These are phyloP conservation scores for Himalopsyche kuldschensis DNA, from an alignment of 2,888 invertebrate genomes.

Conservation along the genomic window DNA sequence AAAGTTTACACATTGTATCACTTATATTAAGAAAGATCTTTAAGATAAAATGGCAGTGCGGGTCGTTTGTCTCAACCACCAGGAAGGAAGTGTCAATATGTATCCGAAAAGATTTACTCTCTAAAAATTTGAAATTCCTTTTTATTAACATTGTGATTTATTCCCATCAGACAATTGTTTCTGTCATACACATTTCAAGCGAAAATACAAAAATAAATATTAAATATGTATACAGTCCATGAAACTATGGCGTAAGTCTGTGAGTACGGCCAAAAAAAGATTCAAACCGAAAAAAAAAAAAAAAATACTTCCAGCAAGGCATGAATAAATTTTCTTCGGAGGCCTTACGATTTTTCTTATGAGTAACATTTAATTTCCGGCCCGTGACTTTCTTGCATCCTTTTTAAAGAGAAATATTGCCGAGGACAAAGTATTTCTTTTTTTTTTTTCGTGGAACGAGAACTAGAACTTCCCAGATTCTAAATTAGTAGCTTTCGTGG, in stretches of 20 bases:
- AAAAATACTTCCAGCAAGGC: slow-evolving; percentile 1
- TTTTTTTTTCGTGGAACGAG: background rate
- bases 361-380: slow-evolving; percentile 23
- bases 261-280: background rate
- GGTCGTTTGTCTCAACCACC: no score
- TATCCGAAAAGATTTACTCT: no score
- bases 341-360: slow-evolving; percentile 19
- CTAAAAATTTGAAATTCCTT: no score
- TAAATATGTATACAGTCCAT: no score
- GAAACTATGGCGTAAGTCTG: background rate
- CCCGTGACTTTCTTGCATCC: background rate
- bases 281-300: background rate
- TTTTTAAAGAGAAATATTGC: background rate
- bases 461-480: background rate
- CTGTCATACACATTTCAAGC: no score
- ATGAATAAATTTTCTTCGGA: slow-evolving; percentile 12
- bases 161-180: no score
- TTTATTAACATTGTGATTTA: no score
- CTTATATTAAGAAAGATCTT: no score
- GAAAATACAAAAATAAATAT: no score
- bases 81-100: no score
- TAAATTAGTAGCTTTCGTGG: background rate
- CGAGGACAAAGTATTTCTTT: background rate
- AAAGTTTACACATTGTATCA: no score
- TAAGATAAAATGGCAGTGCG: no score